phyloP scores from a whole-genome alignment of 2,888 invertebrate genomes.

The Scrobipalpa atriplicella region DNA sequence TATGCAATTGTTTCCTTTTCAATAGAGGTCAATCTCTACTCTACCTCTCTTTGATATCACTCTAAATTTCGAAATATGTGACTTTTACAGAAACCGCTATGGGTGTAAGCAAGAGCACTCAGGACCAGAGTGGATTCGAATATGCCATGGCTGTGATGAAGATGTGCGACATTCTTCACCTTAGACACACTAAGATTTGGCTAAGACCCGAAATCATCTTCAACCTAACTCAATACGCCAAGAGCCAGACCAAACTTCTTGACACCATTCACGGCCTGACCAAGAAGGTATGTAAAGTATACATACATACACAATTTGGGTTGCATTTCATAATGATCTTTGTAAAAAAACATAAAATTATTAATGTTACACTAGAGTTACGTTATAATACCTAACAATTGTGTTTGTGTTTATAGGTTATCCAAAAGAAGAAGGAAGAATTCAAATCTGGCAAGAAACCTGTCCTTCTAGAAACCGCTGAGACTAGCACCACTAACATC shows the following conservation, averaged over 20 bases:
- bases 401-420: constrained; percentile 67
- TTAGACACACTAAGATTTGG: constrained; percentile 91
- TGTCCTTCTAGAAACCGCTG: constrained; percentile 52
- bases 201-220: constrained; percentile 90
- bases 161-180: constrained; percentile 93
- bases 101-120: constrained; percentile 93
- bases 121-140: constrained; percentile 91
- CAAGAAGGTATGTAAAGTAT: constrained; percentile 82
- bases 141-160: constrained; percentile 95
- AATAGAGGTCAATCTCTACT: constrained; percentile 58
- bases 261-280: constrained; percentile 91
- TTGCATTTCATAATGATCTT: neutral
- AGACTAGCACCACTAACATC: constrained; percentile 44
- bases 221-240: constrained; percentile 88
- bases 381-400: neutral
- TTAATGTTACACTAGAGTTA: neutral
- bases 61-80: constrained; percentile 12
- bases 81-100: constrained; percentile 88
- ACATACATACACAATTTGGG: neutral
- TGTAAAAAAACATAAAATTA: neutral
- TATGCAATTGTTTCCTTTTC: constrained; percentile 59
- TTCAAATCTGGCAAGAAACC: constrained; percentile 85
- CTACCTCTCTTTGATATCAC: constrained; percentile 40
- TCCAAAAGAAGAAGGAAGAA: constrained; percentile 89
- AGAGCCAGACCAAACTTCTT: constrained; percentile 88